A percentile compares a stretch with the other conserved stretches of the same genome.
Conservation (phyloP, 1,140 invertebrate species). For the Trissolcus basalis region DNA sequence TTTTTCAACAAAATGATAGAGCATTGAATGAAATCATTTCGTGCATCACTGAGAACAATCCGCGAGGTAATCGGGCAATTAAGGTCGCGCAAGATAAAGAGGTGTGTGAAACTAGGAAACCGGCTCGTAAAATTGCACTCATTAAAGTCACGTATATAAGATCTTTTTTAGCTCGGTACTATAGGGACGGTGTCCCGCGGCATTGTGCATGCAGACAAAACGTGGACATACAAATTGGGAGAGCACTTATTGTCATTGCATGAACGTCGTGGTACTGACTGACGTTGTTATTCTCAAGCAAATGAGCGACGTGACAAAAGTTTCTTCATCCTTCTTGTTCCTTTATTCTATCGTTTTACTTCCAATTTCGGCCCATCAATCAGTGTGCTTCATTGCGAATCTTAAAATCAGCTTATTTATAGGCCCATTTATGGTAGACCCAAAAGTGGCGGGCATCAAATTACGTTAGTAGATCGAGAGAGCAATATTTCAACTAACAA, state of each 20-base stretch:
- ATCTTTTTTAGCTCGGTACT: conserved; percentile 33
- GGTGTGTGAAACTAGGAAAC: conserved; percentile 11
- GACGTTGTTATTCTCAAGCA: conserved; percentile 68
- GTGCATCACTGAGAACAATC: conserved; percentile 6
- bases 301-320: conserved; percentile 57
- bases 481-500: conserved; percentile 61
- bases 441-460: conserved; percentile 64
- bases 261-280: conserved; percentile 55
- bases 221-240: conserved; percentile 56
- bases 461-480: conserved; percentile 62
- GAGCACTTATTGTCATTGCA: conserved; percentile 61
- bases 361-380: no score
- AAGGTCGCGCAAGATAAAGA: conserved; percentile 8
- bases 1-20: no score
- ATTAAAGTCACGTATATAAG: conserved; percentile 37
- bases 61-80: conserved; percentile 1
- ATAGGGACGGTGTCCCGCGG: conserved; percentile 8
- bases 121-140: conserved; percentile 23
- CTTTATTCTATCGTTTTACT: neutral
- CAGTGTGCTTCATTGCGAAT: no score
- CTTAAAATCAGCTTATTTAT: conserved; percentile 61
- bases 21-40: neutral
- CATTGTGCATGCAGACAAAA: conserved; percentile 53
- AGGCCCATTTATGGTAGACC: conserved; percentile 62
- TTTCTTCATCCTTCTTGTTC: conserved; percentile 31